A percentile compares a stretch with the other conserved stretches of the same genome.
phyloP scores from a whole-genome alignment of 2,888 invertebrate species.

The Serripes groenlandicus region DNA sequence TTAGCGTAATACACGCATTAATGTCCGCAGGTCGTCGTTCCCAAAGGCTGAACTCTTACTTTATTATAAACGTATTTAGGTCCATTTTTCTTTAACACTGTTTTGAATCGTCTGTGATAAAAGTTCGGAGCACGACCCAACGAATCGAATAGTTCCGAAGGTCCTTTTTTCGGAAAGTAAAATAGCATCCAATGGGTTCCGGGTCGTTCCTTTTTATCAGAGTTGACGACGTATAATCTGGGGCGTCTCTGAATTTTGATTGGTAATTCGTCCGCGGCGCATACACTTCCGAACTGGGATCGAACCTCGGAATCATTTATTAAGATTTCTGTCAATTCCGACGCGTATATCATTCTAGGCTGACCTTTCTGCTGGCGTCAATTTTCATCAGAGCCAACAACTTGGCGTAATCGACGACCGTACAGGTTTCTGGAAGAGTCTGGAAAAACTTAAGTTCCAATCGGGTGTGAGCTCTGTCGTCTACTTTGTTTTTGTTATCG shows the following conservation, averaged over 20 bases:
- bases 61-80: conserved; percentile 6
- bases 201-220: neutral
- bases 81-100: neutral
- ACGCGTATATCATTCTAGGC: neutral
- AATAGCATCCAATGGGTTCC: conserved; percentile 13
- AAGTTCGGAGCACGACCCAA: neutral
- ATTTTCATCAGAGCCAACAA: too few relatives aligned
- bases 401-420: neutral
- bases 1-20: neutral
- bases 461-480: conserved; percentile 27
- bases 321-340: neutral
- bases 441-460: conserved; percentile 27
- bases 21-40: conserved; percentile 6
- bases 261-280: conserved; percentile 21
- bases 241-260: neutral
- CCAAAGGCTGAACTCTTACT: neutral
- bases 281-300: conserved; percentile 12
- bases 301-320: neutral
- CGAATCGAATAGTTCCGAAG: conserved; percentile 12
- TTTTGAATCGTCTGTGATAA: conserved; percentile 19
- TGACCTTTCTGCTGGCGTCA: conserved; percentile 9
- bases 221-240: conserved; percentile 21
- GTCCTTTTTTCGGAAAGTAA: conserved; percentile 17
- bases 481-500: neutral
- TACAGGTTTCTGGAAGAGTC: neutral